Conservation (phyloP, 2,888 invertebrate species). For the Neoascia interrupta region DNA sequence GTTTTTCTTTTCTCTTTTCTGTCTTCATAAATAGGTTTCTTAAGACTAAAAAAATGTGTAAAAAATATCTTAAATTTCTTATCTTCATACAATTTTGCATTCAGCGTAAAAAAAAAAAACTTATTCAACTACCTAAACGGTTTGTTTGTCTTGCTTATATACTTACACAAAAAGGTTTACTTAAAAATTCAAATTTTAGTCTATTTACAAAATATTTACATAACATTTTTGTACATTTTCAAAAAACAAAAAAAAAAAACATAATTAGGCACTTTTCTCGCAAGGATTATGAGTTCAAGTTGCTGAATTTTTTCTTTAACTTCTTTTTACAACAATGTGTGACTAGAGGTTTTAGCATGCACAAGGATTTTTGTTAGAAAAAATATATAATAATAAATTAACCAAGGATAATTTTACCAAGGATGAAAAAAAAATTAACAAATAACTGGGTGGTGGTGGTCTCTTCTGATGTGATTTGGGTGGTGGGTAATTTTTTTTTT, state of each 20-base stretch:
- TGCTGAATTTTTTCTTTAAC: constrained; percentile 22
- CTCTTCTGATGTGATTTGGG: constrained; percentile 24
- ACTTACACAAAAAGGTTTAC: background rate
- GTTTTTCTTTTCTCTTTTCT: constrained; percentile 27
- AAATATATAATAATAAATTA: constrained; percentile 31
- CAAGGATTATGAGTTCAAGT: constrained; percentile 64
- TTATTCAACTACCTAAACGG: constrained; percentile 9
- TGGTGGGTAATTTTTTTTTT: constrained; percentile 56
- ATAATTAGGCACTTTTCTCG: constrained; percentile 63
- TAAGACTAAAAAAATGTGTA: constrained; percentile 48
- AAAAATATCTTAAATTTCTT: constrained; percentile 14
- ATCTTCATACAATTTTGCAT: constrained; percentile 5
- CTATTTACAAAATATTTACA: constrained; percentile 62
- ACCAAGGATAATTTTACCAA: constrained; percentile 19
- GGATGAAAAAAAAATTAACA: constrained; percentile 20
- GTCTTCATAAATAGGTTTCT: constrained; percentile 63
- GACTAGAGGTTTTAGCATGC: constrained; percentile 62
- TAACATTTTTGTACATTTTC: constrained; percentile 54
- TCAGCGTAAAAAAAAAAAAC: constrained; percentile 18
- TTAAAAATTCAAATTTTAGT: constrained; percentile 6
- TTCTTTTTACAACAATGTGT: constrained; percentile 57
- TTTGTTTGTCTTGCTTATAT: constrained; percentile 59
- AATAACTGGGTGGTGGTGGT: constrained; percentile 52
- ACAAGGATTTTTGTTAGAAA: constrained; percentile 32
- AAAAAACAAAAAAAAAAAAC: constrained; percentile 14